Conservation (phyloP, 2,888 invertebrate species). For the Temnothorax rugatulus region DNA sequence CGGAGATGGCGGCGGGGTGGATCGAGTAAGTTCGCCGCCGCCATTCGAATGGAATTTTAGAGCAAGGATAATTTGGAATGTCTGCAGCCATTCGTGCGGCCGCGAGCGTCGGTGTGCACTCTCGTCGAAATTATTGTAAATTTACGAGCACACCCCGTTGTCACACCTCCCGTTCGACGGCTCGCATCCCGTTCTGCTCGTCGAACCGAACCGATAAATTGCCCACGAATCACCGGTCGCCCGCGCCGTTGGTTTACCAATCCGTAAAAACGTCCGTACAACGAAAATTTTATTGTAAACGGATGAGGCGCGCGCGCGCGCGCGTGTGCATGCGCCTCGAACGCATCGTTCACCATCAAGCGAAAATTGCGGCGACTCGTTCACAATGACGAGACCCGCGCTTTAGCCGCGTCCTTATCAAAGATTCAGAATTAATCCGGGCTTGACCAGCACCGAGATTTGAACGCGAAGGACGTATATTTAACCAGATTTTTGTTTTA, state of each 20-base stretch:
- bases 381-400: not conserved
- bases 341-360: not conserved
- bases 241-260: conserved; percentile 72
- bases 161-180: conserved; percentile 79
- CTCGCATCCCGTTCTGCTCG: conserved; percentile 51
- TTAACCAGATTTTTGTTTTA: not conserved
- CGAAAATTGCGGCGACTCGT: conserved; percentile 30
- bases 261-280: conserved; percentile 72
- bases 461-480: not conserved
- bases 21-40: conserved; percentile 30
- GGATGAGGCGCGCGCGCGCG: not conserved
- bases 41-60: conserved; percentile 18
- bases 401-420: conserved; percentile 17
- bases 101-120: conserved; percentile 66
- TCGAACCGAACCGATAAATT: conserved; percentile 80
- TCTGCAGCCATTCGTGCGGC: conserved; percentile 53
- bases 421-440: conserved; percentile 42
- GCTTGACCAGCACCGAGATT: not conserved
- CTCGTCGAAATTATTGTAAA: conserved; percentile 80
- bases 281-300: conserved; percentile 62
- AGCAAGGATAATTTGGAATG: conserved; percentile 63
- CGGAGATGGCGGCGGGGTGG: not conserved
- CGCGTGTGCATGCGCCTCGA: not conserved
- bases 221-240: conserved; percentile 76
- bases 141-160: conserved; percentile 79